Conservation (phyloP, 2,888 invertebrate species). For the Epistrophe eligans region DNA sequence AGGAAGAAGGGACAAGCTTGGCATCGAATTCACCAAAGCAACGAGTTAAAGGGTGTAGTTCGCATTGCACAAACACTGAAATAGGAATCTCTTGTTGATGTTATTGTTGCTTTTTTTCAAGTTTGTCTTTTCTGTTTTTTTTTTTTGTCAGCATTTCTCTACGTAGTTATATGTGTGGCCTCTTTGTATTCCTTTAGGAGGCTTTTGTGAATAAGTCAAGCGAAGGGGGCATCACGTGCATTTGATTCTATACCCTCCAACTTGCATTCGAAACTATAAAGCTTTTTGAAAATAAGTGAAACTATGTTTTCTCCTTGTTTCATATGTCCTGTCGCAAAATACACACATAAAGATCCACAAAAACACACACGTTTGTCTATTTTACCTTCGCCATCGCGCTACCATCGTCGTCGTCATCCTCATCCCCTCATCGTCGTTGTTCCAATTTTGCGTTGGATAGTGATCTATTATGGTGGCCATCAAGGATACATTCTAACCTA, state of each 20-base stretch:
- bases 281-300: constrained; percentile 57
- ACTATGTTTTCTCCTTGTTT: constrained; percentile 60
- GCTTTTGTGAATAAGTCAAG: constrained; percentile 55
- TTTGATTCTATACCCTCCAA: constrained; percentile 20
- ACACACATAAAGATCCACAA: background rate
- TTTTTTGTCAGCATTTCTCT: background rate
- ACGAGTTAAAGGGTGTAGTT: constrained; percentile 32
- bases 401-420: background rate
- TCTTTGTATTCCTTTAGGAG: constrained; percentile 51
- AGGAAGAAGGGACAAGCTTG: background rate
- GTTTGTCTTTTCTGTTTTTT: background rate
- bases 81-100: constrained; percentile 64
- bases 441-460: constrained; percentile 51
- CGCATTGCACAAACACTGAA: constrained; percentile 64
- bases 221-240: constrained; percentile 49
- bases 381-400: background rate
- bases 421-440: background rate
- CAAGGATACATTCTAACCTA: constrained; percentile 60
- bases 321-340: constrained; percentile 50
- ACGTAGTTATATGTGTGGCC: background rate
- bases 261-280: constrained; percentile 26
- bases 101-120: constrained; percentile 15
- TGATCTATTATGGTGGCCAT: constrained; percentile 71
- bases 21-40: constrained; percentile 65
- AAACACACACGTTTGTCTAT: background rate